Percentiles rank a stretch among this genome's conserved stretches.
Conservation (phyloP, 2,888 invertebrate genomes). For the Tridacna gigas region DNA sequence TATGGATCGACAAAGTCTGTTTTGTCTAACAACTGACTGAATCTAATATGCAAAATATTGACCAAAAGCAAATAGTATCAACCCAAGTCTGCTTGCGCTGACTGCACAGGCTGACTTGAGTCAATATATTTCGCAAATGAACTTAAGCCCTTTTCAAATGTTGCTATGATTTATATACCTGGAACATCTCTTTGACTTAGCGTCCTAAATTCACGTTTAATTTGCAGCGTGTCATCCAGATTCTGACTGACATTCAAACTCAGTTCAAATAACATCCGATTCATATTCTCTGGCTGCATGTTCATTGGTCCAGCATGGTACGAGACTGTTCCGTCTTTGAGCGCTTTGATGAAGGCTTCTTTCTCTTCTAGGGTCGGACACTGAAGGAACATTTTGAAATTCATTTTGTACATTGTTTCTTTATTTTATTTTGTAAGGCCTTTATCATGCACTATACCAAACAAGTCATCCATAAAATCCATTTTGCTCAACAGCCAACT, state of each 20-base stretch:
- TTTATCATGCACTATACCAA: no score
- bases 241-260: slow-evolving; percentile 74
- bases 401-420: not conserved
- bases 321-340: slow-evolving; percentile 74
- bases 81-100: no score
- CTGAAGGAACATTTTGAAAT: slow-evolving; percentile 57
- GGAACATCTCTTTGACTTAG: slow-evolving; percentile 83
- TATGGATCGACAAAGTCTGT: no score
- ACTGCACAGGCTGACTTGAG: no score
- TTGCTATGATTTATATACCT: slow-evolving; percentile 62
- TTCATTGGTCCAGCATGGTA: slow-evolving; percentile 84
- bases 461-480: no score
- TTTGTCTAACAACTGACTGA: no score
- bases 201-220: slow-evolving; percentile 70
- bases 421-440: no score
- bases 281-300: slow-evolving; percentile 81
- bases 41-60: no score
- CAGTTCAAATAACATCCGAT: slow-evolving; percentile 71
- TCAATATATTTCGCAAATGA: no score
- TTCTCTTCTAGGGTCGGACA: slow-evolving; percentile 75
- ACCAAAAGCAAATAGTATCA: no score
- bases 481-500: no score
- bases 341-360: slow-evolving; percentile 67
- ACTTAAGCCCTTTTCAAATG: not conserved
- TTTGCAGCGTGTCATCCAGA: slow-evolving; percentile 74